Conservation (phyloP, 2,888 invertebrate genomes). For the Seladonia tumulorum region DNA sequence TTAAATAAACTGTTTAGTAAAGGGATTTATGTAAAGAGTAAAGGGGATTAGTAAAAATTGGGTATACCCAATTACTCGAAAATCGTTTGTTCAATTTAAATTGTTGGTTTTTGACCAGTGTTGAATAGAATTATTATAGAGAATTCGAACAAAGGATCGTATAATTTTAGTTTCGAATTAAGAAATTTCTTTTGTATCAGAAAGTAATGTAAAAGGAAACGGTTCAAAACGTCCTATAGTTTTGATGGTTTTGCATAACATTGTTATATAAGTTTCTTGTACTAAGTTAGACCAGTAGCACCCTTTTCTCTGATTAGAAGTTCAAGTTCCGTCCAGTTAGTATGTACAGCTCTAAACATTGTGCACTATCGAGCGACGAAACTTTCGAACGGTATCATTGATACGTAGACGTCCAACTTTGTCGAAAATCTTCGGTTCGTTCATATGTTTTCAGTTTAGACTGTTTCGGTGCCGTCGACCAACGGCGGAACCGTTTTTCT, state of each 20-base stretch:
- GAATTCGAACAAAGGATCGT: too few relatives aligned
- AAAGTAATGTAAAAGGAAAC: neutral
- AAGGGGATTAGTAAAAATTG: too few relatives aligned
- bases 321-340: neutral
- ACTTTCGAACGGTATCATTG: neutral
- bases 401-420: slow-evolving; percentile 34
- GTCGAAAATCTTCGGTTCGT: slow-evolving; percentile 46
- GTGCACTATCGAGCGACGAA: neutral
- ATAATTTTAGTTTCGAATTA: neutral
- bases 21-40: too few relatives aligned
- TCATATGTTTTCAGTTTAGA: slow-evolving; percentile 31
- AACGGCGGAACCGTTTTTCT: slow-evolving; percentile 53
- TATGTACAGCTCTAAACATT: neutral
- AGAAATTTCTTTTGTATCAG: neutral
- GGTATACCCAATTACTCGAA: too few relatives aligned
- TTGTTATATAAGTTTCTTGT: too few relatives aligned
- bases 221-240: neutral
- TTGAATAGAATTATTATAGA: too few relatives aligned
- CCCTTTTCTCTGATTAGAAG: neutral
- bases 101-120: too few relatives aligned
- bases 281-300: too few relatives aligned
- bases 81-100: too few relatives aligned
- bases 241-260: neutral
- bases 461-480: slow-evolving; percentile 52
- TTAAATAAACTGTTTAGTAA: too few relatives aligned